A percentile compares a stretch with the other conserved stretches of the same genome.
These are phyloP conservation scores for Andrena flavipes DNA, from an alignment of 2,888 invertebrate genomes.

Conservation along the genomic window DNA sequence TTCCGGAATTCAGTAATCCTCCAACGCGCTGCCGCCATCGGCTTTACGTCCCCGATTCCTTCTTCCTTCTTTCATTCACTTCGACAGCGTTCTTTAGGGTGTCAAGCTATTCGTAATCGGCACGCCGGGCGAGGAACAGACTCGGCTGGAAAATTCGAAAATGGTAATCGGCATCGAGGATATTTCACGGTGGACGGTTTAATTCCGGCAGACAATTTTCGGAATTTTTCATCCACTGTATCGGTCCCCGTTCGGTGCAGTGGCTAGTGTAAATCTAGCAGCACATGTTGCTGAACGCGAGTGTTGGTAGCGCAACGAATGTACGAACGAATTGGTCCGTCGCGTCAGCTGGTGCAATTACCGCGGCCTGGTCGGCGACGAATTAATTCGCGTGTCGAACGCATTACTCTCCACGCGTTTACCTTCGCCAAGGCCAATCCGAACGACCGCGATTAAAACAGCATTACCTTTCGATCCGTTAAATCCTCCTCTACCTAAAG, in stretches of 20 bases:
- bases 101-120: too few relatives aligned
- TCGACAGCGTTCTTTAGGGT: not conserved
- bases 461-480: slow-evolving; percentile 57
- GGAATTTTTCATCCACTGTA: slow-evolving; percentile 10
- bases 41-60: not conserved
- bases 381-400: slow-evolving; percentile 63
- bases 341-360: slow-evolving; percentile 57
- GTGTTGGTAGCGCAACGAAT: not conserved
- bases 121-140: too few relatives aligned
- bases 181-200: slow-evolving; percentile 6
- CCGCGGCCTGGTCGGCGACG: slow-evolving; percentile 25
- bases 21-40: not conserved
- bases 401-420: slow-evolving; percentile 63
- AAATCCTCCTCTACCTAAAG: slow-evolving; percentile 27
- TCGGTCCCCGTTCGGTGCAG: not conserved
- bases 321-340: slow-evolving; percentile 8
- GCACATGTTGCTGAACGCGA: slow-evolving; percentile 39
- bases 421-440: slow-evolving; percentile 29
- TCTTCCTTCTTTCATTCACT: not conserved
- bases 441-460: slow-evolving; percentile 62
- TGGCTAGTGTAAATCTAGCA: slow-evolving; percentile 29
- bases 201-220: slow-evolving; percentile 1
- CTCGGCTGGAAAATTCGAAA: not conserved
- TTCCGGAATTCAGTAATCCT: slow-evolving; percentile 9
- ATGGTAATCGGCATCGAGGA: not conserved